Evolutionary conservation across 1,140 invertebrate species (phyloP).

Genomic region (Trialeurodes vaporariorum): DNA sequence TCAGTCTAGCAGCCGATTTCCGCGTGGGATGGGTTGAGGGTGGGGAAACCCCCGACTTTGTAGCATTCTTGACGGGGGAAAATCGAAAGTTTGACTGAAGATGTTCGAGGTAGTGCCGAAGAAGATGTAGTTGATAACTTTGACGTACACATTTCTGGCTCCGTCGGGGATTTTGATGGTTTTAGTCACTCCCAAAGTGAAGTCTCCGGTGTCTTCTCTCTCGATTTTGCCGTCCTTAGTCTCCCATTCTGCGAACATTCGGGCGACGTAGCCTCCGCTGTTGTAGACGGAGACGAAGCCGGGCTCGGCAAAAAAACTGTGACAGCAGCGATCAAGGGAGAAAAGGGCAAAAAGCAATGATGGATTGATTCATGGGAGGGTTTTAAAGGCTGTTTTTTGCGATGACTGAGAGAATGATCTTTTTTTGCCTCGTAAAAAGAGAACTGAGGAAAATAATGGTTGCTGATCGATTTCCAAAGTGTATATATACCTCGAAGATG

Average conservation of each 20-base stretch:
- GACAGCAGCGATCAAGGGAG: too few relatives aligned
- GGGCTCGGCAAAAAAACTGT: background rate
- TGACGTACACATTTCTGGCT: background rate
- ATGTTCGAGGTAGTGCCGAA: background rate
- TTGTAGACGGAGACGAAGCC: background rate
- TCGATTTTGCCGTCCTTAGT: background rate
- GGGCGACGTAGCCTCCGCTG: background rate
- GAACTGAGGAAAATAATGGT: too few relatives aligned
- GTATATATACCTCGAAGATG: too few relatives aligned
- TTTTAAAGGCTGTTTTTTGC: too few relatives aligned
- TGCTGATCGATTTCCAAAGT: too few relatives aligned
- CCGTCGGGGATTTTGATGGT: slow-evolving; percentile 2
- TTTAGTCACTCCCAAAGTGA: slow-evolving; percentile 5
- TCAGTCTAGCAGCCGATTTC: background rate
- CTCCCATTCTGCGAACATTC: background rate
- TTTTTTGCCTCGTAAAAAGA: too few relatives aligned
- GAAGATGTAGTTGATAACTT: slow-evolving; percentile 2
- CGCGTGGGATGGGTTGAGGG: background rate
- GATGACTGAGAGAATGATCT: too few relatives aligned
- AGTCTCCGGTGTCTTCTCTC: background rate
- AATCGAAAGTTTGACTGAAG: background rate
- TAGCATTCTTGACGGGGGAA: slow-evolving; percentile 1
- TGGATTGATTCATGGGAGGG: too few relatives aligned
- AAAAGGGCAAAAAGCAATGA: too few relatives aligned
- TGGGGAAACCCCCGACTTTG: slow-evolving; percentile 9